Conservation (phyloP, 2,888 invertebrate genomes). For the Tachina fera region DNA sequence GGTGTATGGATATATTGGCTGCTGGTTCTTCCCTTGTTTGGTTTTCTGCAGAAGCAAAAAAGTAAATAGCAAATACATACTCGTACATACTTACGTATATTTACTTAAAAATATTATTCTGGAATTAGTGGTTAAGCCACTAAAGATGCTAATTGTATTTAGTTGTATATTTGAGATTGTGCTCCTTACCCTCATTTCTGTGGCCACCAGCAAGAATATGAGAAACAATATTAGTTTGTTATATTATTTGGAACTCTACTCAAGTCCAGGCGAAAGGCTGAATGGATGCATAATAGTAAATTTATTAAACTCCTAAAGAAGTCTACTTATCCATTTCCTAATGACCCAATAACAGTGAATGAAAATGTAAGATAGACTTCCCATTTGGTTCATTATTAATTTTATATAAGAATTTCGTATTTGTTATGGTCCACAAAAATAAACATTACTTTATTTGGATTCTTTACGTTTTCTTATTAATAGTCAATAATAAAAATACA, state of each 20-base stretch:
- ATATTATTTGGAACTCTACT: background rate
- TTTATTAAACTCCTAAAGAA: too few relatives aligned
- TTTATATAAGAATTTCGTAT: too few relatives aligned
- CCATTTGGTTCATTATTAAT: too few relatives aligned
- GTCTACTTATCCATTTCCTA: too few relatives aligned
- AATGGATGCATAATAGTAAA: too few relatives aligned
- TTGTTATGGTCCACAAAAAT: too few relatives aligned
- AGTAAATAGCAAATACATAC: background rate
- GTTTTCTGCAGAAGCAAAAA: background rate
- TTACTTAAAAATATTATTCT: slow-evolving; percentile 56
- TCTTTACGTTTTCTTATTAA: too few relatives aligned
- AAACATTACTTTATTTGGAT: too few relatives aligned
- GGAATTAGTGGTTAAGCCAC: slow-evolving; percentile 65
- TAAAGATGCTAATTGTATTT: slow-evolving; percentile 74
- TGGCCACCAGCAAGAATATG: background rate
- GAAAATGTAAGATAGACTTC: too few relatives aligned
- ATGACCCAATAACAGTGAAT: too few relatives aligned
- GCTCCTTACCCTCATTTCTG: slow-evolving; percentile 33
- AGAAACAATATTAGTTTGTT: background rate
- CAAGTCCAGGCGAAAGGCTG: too few relatives aligned
- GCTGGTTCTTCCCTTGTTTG: slow-evolving; percentile 11
- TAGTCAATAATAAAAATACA: too few relatives aligned
- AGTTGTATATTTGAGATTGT: slow-evolving; percentile 69
- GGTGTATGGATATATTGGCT: slow-evolving; percentile 51
- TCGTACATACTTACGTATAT: slow-evolving; percentile 5